Conservation (phyloP, 1,140 invertebrate genomes). For the Helicoverpa armigera region DNA sequence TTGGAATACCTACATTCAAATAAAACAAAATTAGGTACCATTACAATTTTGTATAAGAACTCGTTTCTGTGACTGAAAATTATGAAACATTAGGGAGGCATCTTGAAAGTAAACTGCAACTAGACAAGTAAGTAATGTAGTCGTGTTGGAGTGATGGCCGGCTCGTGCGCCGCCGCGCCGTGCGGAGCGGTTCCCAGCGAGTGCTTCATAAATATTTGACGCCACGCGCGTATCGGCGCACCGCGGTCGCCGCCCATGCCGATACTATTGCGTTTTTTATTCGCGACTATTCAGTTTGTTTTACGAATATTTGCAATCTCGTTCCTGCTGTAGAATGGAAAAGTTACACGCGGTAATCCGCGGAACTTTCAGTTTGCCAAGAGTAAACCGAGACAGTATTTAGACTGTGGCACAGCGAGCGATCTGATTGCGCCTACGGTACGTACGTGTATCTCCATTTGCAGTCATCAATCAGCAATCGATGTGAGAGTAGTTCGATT, state of each 20-base stretch:
- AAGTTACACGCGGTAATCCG: neutral
- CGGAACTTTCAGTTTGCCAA: neutral
- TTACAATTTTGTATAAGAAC: no score
- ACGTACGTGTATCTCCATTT: neutral
- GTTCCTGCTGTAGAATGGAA: neutral
- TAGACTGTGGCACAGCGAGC: neutral
- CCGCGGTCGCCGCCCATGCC: no score
- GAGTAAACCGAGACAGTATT: neutral
- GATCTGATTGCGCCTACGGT: neutral
- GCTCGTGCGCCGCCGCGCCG: neutral
- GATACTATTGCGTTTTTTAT: neutral
- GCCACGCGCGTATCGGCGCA: conserved; percentile 36
- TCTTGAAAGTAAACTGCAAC: no score
- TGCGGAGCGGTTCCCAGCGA: conserved; percentile 20
- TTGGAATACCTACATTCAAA: no score
- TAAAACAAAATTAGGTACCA: no score
- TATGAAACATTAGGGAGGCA: no score
- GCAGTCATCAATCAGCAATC: conserved; percentile 53
- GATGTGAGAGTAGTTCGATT: conserved; percentile 55
- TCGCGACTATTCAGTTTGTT: neutral
- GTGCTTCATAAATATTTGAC: conserved; percentile 62
- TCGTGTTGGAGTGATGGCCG: neutral
- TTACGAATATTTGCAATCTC: neutral
- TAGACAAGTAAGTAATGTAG: neutral
- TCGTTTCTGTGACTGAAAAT: no score